These are phyloP conservation scores for Chelonus formosanus DNA, from an alignment of 2,888 invertebrate genomes.

Conservation along the genomic window DNA sequence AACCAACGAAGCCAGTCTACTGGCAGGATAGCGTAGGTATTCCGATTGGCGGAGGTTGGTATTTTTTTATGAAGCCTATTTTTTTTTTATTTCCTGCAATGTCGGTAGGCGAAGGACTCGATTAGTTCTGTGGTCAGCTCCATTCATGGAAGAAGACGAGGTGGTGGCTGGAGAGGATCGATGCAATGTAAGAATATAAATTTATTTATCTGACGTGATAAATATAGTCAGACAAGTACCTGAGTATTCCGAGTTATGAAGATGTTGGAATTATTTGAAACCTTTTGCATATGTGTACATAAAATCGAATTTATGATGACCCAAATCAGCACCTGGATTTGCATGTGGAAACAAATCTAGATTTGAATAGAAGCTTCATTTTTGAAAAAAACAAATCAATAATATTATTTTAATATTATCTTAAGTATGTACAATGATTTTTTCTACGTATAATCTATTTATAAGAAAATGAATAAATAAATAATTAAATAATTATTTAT, in stretches of 20 bases:
- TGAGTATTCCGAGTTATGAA: conserved; percentile 15
- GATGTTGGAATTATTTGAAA: background rate
- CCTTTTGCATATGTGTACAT: too few relatives aligned
- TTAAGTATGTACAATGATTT: too few relatives aligned
- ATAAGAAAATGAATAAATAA: too few relatives aligned
- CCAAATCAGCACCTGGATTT: too few relatives aligned
- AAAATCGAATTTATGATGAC: too few relatives aligned
- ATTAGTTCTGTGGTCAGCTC: conserved; percentile 20
- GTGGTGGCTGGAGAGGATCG: conserved; percentile 11
- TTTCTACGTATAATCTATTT: too few relatives aligned
- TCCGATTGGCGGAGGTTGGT: conserved; percentile 34
- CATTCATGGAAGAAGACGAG: conserved; percentile 13
- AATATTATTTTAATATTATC: too few relatives aligned
- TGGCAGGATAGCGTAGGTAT: conserved; percentile 42
- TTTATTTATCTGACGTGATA: conserved; percentile 6
- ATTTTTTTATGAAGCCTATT: conserved; percentile 26
- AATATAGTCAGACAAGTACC: conserved; percentile 16
- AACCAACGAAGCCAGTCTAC: conserved; percentile 27
- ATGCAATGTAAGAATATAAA: conserved; percentile 21
- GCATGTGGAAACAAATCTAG: too few relatives aligned
- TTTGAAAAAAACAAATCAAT: too few relatives aligned
- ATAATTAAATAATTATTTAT: too few relatives aligned
- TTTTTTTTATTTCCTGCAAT: conserved; percentile 1
- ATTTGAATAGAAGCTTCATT: too few relatives aligned
- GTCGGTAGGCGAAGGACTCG: conserved; percentile 12